Evolutionary conservation across 2,797 vertebrate genomes (phyloP).

Genomic region (Sardinella longiceps): DNA sequence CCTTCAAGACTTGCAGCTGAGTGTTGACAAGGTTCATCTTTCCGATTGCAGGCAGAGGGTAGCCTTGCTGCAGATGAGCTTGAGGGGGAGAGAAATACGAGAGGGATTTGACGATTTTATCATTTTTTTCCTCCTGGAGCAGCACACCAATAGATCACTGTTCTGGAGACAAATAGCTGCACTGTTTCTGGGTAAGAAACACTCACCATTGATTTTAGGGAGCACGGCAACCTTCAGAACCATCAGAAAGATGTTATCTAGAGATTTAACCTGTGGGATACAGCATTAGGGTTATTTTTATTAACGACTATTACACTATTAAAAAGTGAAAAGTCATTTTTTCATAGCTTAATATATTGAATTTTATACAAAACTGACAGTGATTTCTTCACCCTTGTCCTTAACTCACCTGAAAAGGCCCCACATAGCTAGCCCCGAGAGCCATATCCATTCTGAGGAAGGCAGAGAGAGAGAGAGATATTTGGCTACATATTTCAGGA

Average conservation of each 20-base stretch:
- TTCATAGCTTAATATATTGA: neutral
- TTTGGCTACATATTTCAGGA: neutral
- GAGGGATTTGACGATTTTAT: neutral
- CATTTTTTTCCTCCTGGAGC: neutral
- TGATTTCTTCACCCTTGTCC: neutral
- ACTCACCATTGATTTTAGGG: conserved; percentile 73
- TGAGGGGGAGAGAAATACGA: neutral
- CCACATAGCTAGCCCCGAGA: conserved; percentile 69
- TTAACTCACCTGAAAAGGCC: conserved; percentile 70
- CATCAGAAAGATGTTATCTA: conserved; percentile 62
- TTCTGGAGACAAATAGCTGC: neutral
- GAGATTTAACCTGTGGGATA: conserved; percentile 62
- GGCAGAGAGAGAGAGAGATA: neutral
- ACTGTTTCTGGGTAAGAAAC: neutral
- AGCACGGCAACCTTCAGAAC: conserved; percentile 69
- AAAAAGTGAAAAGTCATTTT: too few relatives aligned
- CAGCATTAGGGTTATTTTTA: neutral
- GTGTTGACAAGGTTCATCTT: conserved; percentile 72
- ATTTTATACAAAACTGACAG: neutral
- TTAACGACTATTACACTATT: too few relatives aligned
- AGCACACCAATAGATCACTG: neutral
- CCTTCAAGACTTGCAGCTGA: conserved; percentile 72
- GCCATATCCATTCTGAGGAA: conserved; percentile 68
- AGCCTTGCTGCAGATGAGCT: conserved; percentile 70
- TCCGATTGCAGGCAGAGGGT: conserved; percentile 72